A percentile compares a stretch with the other conserved stretches of the same genome.
phyloP scores from a whole-genome alignment of 2,888 invertebrate genomes.

The Allygus modestus region DNA sequence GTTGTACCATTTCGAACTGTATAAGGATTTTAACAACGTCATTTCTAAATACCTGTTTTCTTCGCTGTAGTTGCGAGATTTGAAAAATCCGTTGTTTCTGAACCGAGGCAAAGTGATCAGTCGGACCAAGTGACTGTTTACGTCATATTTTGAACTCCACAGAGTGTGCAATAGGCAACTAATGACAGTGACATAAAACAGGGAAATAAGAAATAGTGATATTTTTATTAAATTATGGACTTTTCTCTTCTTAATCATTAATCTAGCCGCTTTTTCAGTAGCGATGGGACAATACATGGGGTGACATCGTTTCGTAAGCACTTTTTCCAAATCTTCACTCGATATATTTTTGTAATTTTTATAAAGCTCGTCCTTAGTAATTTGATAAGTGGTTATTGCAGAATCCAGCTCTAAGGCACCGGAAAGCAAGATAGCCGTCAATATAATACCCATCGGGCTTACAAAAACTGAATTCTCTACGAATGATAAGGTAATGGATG shows the following conservation, averaged over 20 bases:
- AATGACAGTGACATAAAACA: not conserved
- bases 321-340: not conserved
- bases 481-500: too few relatives aligned
- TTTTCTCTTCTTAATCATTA: not conserved
- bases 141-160: not conserved
- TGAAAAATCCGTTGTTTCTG: not conserved
- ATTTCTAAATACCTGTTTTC: not conserved
- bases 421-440: too few relatives aligned
- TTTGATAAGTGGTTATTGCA: too few relatives aligned
- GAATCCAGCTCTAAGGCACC: too few relatives aligned
- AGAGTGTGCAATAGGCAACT: not conserved
- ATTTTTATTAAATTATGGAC: not conserved
- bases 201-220: not conserved
- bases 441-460: too few relatives aligned
- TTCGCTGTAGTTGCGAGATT: not conserved
- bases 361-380: too few relatives aligned
- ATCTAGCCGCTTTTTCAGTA: not conserved
- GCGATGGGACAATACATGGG: not conserved
- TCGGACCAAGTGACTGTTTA: not conserved
- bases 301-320: not conserved
- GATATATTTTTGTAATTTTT: too few relatives aligned
- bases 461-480: too few relatives aligned
- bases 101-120: not conserved
- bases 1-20: not conserved
- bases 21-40: not conserved